Evolutionary conservation across 2,113 vertebrate genomes (phyloP).

Genomic region (Lethenteron reissneri): DNA sequence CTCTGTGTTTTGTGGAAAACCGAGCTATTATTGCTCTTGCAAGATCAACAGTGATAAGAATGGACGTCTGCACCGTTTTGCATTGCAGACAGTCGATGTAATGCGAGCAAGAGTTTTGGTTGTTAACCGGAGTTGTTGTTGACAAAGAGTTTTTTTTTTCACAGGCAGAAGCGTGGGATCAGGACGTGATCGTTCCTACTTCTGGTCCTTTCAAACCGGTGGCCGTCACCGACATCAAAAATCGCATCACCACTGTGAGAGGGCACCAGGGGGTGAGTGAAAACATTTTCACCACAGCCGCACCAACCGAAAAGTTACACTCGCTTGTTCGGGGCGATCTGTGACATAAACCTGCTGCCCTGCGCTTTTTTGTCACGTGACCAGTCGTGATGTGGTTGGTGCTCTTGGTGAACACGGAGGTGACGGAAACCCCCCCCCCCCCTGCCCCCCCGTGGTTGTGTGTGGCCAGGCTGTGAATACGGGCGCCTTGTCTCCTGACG

Average conservation of each 20-base stretch:
- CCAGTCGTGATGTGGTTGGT: too few relatives aligned
- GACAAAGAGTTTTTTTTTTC: slow-evolving; percentile 8
- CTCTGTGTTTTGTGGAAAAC: neutral
- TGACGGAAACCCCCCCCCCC: too few relatives aligned
- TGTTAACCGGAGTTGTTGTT: neutral
- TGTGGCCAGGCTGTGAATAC: slow-evolving; percentile 54
- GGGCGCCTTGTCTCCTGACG: slow-evolving; percentile 82
- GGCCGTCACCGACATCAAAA: slow-evolving; percentile 49
- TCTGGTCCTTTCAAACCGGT: slow-evolving; percentile 45
- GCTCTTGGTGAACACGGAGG: too few relatives aligned
- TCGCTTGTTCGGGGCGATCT: too few relatives aligned
- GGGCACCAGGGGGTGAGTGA: slow-evolving; percentile 56
- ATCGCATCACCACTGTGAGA: slow-evolving; percentile 69
- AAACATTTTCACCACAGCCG: neutral
- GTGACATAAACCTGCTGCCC: too few relatives aligned
- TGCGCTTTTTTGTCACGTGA: too few relatives aligned
- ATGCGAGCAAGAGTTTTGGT: too few relatives aligned
- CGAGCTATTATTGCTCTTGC: neutral
- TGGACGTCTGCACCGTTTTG: too few relatives aligned
- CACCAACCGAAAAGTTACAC: too few relatives aligned
- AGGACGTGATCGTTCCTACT: slow-evolving; percentile 55
- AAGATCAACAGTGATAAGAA: too few relatives aligned
- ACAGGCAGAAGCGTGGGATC: slow-evolving; percentile 94
- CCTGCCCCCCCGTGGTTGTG: too few relatives aligned
- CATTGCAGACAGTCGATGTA: too few relatives aligned